Evolutionary conservation across 2,888 invertebrate species (phyloP), one percentile per base, ranked within the genome.

Genomic region (Spodoptera exigua): DNA sequence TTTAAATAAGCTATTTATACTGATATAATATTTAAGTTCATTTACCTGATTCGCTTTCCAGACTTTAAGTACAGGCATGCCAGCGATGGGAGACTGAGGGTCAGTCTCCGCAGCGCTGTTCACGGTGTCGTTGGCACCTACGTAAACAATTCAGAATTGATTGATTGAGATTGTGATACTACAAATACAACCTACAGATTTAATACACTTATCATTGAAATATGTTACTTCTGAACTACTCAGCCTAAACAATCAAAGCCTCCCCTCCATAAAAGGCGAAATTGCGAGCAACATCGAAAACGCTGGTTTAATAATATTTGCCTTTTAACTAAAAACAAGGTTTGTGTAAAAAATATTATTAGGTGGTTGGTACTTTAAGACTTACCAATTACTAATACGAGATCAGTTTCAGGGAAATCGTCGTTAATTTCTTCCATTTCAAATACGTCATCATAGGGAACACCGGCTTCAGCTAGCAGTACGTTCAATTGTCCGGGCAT

Each of bases 381-480:
- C 87, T 80, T 79, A 94, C 94, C 96, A 85, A 98, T 98, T 17
- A 98, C 98, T 48, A 98, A 92, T 0, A 97, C 97, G 17, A 98
- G 94, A 86, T 98, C 98, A 10, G 98, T 97, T 32, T 97, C 96
- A 0, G 95, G 94, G 93, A 98, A 98, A 78, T 98, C 98, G 9
- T 97, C 96, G 85, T 98, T 98, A 80, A 98, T 97, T 91, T 98
- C 98, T 52, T 98, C 98, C 98, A 98, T 98, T 94, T 98, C 98
- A 69, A 97, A 95, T 0, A 98, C 97, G 78, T 98, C 96, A 86
- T 98, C 98, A 83, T 98, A 98, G 0, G 98, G 97, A 0, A 98
- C 98, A n/a, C 98, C 98, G 4, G 98, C 98, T 91, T 98, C 98
- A 0, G 98, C 98, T 54, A 98, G 94, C 62, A 98, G 91, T n/a